Base-by-base conservation (phyloP, 2,797 vertebrate genomes). In the Chaetophractus vellerosus region DNA sequence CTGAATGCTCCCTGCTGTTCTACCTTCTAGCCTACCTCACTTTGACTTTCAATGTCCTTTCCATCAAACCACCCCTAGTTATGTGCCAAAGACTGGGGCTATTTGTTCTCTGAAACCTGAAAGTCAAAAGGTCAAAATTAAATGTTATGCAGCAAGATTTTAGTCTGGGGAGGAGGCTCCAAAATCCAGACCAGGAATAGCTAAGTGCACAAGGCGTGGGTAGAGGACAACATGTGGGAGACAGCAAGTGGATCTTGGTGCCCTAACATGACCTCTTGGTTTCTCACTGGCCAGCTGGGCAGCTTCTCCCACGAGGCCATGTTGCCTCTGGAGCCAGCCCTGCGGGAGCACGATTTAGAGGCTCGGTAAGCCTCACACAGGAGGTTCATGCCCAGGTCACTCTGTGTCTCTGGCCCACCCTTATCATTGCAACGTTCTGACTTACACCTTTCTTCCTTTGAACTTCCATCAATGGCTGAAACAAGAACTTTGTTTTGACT, bases 401-500 rank as follows among this genome's bases (percentile, higher is more conserved):
- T 0, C 50, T 36, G 3, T 80, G 69, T 94, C 81, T 82, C 18
- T 2, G 23, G 87, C 5, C 71, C 19, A 9, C 68, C 5, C 2
- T 66, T 45, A n/a, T 93, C n/a, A 83, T 75, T n/a, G 45, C 16
- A 7, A 5, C 0, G 0, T n/a, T 55, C 85, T 91, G 76, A 91
- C 80, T 81, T 76, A 33, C 38, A 48, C 90, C 96, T 38, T 2
- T 19, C 41, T 52, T 88, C 68, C 76, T 98, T 97, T 97, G 97
- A 98, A 97, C 91, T 96, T 93, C 92, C 95, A 23, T 48, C 95
- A n/a, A 41, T 72, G 97, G 80, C 96, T 96, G 93, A 93, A 93
- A 86, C 95, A 82, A 88, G 89, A 96, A 96, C 2, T 68, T 96
- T 96, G 94, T 96, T 98, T 92, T 95, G 97, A 95, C 97, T 94